Evolutionary conservation across 2,113 vertebrate species (phyloP).

Genomic region (Naja naja): DNA sequence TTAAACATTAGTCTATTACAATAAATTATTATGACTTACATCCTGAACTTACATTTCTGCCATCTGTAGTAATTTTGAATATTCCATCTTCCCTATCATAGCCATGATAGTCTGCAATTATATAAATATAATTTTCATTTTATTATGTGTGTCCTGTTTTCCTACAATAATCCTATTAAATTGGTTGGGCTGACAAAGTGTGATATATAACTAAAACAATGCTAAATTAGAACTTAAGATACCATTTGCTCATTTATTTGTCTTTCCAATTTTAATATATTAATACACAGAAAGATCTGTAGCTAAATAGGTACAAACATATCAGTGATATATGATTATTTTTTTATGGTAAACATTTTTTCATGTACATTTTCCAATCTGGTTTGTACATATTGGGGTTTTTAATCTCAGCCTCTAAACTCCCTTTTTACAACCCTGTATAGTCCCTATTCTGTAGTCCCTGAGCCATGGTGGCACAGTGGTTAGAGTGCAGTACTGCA

Average conservation of each 20-base stretch:
- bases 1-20: neutral
- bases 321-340: neutral
- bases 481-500: no score
- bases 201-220: neutral
- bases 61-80: neutral
- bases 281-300: neutral
- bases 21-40: neutral
- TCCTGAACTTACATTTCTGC: neutral
- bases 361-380: neutral
- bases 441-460: neutral
- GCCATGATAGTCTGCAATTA: neutral
- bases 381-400: neutral
- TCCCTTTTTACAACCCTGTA: neutral
- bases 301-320: neutral
- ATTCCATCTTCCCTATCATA: constrained; percentile 1
- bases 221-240: neutral
- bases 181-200: neutral
- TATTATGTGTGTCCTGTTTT: neutral
- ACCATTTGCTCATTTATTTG: neutral
- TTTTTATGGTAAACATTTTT: neutral
- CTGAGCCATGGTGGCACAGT: no score
- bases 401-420: neutral
- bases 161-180: neutral
- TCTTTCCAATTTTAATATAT: neutral
- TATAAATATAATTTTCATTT: neutral